phyloP scores from a whole-genome alignment of 1,140 invertebrate genomes.

The Drosophila lacteicornis region DNA sequence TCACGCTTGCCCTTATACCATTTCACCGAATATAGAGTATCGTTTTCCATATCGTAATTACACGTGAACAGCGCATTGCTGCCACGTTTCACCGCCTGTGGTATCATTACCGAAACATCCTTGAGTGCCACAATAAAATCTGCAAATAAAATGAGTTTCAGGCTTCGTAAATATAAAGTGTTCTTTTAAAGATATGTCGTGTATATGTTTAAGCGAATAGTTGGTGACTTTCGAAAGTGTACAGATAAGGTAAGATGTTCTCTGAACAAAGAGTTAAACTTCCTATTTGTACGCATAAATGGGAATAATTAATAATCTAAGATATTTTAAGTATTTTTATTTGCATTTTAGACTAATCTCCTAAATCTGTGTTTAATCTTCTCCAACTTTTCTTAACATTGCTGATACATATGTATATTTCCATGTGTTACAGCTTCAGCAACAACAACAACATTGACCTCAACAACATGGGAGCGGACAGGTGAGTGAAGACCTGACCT shows the following conservation, averaged over 20 bases:
- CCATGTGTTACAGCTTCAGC: no score
- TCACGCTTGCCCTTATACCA: slow-evolving; percentile 91
- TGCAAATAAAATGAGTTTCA: slow-evolving; percentile 61
- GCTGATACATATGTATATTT: no score
- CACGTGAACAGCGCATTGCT: slow-evolving; percentile 90
- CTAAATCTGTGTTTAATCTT: no score
- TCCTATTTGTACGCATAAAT: no score
- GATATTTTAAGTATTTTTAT: neutral
- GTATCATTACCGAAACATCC: slow-evolving; percentile 89
- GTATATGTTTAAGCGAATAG: neutral
- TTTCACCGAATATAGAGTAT: slow-evolving; percentile 92
- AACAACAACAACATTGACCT: slow-evolving; percentile 11
- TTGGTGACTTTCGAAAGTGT: neutral
- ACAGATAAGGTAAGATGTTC: neutral
- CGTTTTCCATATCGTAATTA: slow-evolving; percentile 91
- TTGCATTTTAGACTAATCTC: neutral
- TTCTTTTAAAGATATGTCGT: neutral
- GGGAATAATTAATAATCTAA: no score
- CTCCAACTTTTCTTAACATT: no score
- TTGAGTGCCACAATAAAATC: slow-evolving; percentile 86
- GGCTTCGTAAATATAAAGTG: slow-evolving; percentile 19
- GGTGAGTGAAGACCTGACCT: slow-evolving; percentile 24
- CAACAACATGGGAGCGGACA: neutral
- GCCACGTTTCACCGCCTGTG: slow-evolving; percentile 89
- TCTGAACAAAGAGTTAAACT: no score